phyloP scores from a whole-genome alignment of 1,140 invertebrate genomes.

The Plodia interpunctella region DNA sequence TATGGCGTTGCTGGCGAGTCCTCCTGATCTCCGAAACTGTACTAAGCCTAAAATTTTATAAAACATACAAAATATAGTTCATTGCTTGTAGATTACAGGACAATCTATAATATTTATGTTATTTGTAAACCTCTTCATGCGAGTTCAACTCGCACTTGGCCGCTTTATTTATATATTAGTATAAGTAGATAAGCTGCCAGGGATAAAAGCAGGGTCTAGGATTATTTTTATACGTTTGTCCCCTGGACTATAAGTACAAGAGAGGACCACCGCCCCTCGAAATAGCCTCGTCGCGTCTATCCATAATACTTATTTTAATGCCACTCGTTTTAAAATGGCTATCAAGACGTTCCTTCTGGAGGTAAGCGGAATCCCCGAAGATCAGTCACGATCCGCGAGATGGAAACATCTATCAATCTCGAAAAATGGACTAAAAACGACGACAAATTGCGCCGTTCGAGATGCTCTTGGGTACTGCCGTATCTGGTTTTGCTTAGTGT shows the following conservation, averaged over 20 bases:
- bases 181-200: too few species aligned
- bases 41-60: too few species aligned
- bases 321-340: background rate
- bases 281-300: slow-evolving; percentile 6
- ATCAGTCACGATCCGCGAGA: background rate
- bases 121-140: too few species aligned
- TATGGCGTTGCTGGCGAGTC: too few species aligned
- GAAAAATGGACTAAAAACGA: background rate
- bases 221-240: background rate
- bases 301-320: slow-evolving; percentile 7
- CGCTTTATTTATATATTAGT: too few species aligned
- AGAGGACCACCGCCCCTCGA: background rate
- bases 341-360: background rate
- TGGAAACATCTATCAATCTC: background rate
- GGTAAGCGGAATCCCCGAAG: background rate
- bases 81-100: too few species aligned
- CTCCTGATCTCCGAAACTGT: too few species aligned
- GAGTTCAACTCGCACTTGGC: too few species aligned
- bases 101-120: too few species aligned
- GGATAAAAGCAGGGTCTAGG: too few species aligned
- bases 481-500: too few species aligned
- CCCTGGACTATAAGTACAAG: background rate
- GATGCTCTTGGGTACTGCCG: background rate
- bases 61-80: too few species aligned
- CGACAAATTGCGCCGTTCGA: background rate